Percentiles rank a stretch among this genome's conserved stretches.
Evolutionary conservation across 1,140 invertebrate genomes (phyloP).

Genomic region (Phymastichus coffea): DNA sequence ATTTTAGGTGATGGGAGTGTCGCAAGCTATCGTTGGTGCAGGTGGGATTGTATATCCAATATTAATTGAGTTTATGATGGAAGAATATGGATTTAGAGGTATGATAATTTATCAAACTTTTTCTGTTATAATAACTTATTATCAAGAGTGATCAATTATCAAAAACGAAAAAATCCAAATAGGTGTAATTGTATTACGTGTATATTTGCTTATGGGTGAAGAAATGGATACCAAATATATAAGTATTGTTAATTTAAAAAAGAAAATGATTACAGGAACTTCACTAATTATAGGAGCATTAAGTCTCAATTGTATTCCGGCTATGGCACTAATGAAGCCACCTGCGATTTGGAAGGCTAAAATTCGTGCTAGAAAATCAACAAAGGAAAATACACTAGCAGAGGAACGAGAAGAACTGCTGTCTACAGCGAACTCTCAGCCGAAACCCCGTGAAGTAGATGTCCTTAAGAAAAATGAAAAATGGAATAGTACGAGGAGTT

Average conservation of each 20-base stretch:
- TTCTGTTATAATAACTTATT: background rate
- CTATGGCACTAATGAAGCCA: slow-evolving; percentile 53
- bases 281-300: slow-evolving; percentile 47
- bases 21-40: slow-evolving; percentile 47
- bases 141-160: too few relatives aligned
- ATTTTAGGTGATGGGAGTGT: slow-evolving; percentile 48
- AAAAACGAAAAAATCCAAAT: too few relatives aligned
- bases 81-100: slow-evolving; percentile 50
- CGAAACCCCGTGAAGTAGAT: slow-evolving; percentile 1
- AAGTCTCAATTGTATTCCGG: slow-evolving; percentile 47
- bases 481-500: slow-evolving; percentile 48
- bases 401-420: slow-evolving; percentile 4
- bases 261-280: slow-evolving; percentile 44
- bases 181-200: too few relatives aligned
- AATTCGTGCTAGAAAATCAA: slow-evolving; percentile 22
- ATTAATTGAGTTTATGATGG: slow-evolving; percentile 46
- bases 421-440: background rate
- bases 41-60: slow-evolving; percentile 50
- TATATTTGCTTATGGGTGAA: background rate
- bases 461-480: slow-evolving; percentile 21
- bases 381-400: background rate
- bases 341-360: slow-evolving; percentile 13
- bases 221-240: background rate
- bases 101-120: slow-evolving; percentile 3
- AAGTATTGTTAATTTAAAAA: background rate